Evolutionary conservation across 64 coral and sea anemone genomes (phyloP).

Genomic region (Acropora yongei): DNA sequence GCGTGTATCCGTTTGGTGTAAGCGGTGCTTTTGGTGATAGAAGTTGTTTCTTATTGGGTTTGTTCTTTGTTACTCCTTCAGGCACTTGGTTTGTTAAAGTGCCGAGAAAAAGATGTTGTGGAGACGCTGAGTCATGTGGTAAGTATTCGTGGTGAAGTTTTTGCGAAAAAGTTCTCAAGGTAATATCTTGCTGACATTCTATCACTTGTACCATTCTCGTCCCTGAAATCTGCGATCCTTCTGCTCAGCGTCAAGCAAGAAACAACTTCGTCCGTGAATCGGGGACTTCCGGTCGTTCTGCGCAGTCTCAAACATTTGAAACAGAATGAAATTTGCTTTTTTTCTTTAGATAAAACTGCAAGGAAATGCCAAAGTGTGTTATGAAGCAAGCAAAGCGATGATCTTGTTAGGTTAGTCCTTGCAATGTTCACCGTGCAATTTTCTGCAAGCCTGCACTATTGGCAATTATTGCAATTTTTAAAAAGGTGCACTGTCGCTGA

Average conservation of each 20-base stretch:
- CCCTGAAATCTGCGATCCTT: too few species aligned
- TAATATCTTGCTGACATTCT: not conserved
- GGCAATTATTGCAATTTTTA: too few species aligned
- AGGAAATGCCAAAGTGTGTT: slow-evolving; percentile 69
- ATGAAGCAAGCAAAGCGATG: slow-evolving; percentile 88
- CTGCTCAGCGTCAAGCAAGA: too few species aligned
- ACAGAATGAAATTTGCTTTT: not conserved
- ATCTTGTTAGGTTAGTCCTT: slow-evolving; percentile 73
- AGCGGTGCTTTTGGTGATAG: not conserved
- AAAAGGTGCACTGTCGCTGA: too few species aligned
- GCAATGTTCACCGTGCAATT: not conserved
- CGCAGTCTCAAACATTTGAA: too few species aligned
- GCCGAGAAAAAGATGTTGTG: slow-evolving; percentile 42
- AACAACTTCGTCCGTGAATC: too few species aligned
- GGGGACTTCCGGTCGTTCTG: not conserved
- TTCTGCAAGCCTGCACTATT: not conserved
- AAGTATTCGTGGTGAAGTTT: not conserved
- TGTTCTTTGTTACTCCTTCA: not conserved
- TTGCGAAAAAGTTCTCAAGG: too few species aligned
- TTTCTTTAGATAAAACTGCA: slow-evolving; percentile 63
- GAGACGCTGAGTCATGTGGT: slow-evolving; percentile 34
- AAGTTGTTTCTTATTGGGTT: not conserved
- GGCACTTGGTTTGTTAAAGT: slow-evolving; percentile 57
- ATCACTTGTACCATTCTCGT: not conserved
- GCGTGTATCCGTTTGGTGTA: not conserved